phyloP scores from a whole-genome alignment of 2,888 invertebrate species.

The Syritta pipiens region DNA sequence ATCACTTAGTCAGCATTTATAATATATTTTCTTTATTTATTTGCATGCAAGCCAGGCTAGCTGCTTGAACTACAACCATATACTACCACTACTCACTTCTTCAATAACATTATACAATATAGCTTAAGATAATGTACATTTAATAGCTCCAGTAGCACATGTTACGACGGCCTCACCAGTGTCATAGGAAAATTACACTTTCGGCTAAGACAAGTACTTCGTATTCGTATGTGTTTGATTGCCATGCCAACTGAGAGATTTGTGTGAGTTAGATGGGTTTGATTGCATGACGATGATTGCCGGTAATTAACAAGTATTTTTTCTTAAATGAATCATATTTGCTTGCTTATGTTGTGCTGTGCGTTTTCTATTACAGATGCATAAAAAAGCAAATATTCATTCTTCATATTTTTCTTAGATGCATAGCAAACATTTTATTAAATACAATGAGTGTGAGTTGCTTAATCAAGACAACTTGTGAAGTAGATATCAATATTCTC shows the following conservation, averaged over 20 bases:
- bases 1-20: constrained; percentile 34
- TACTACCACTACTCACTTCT: constrained; percentile 2
- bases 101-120: constrained; percentile 24
- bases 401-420: constrained; percentile 4
- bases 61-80: constrained; percentile 1
- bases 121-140: constrained; percentile 38
- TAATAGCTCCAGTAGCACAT: constrained; percentile 33
- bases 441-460: constrained; percentile 32
- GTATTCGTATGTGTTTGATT: constrained; percentile 2
- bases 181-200: constrained; percentile 31
- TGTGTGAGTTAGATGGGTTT: constrained; percentile 24
- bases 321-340: constrained; percentile 38
- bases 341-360: constrained; percentile 16
- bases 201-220: constrained; percentile 12
- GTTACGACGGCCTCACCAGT: constrained; percentile 6
- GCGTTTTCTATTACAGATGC: not conserved
- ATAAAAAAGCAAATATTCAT: not conserved
- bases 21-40: constrained; percentile 35
- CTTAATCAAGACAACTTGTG: constrained; percentile 30
- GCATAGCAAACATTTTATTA: constrained; percentile 25
- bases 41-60: constrained; percentile 49
- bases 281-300: constrained; percentile 61
- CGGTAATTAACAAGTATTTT: constrained; percentile 38
- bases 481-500: constrained; percentile 8
- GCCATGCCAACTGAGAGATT: constrained; percentile 7